Percentiles rank a stretch among this genome's conserved stretches.
These are phyloP conservation scores for Lethenteron reissneri DNA, from an alignment of 2,113 vertebrate genomes.

Conservation along the genomic window DNA sequence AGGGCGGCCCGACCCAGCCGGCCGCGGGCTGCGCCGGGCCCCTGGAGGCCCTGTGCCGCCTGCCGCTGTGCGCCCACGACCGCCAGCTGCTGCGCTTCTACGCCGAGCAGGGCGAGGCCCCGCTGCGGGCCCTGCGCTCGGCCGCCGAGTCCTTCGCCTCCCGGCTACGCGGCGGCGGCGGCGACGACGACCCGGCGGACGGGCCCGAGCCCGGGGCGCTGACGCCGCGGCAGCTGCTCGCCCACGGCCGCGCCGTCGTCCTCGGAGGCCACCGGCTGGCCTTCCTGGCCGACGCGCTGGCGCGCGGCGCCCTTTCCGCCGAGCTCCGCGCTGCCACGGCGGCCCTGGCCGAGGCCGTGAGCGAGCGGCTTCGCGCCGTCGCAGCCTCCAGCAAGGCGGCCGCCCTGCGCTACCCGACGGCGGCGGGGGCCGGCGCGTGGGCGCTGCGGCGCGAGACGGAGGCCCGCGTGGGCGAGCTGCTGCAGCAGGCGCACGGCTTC, in stretches of 20 bases:
- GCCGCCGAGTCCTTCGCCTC: slow-evolving; percentile 43
- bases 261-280: slow-evolving; percentile 65
- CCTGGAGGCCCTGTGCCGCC: too few species aligned
- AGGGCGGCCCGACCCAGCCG: too few species aligned
- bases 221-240: slow-evolving; percentile 48
- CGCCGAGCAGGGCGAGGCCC: slow-evolving; percentile 46
- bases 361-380: slow-evolving; percentile 44
- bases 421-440: slow-evolving; percentile 20
- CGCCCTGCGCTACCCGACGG: slow-evolving; percentile 50
- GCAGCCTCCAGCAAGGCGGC: slow-evolving; percentile 60
- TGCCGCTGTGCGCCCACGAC: slow-evolving; percentile 22
- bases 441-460: slow-evolving; percentile 34
- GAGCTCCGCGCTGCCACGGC: slow-evolving; percentile 44
- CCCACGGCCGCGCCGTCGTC: slow-evolving; percentile 47
- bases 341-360: slow-evolving; percentile 37
- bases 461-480: slow-evolving; percentile 42
- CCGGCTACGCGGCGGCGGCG: slow-evolving; percentile 16
- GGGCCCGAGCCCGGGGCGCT: slow-evolving; percentile 31
- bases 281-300: slow-evolving; percentile 61
- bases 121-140: slow-evolving; percentile 39
- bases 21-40: too few species aligned
- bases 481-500: slow-evolving; percentile 44
- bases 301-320: slow-evolving; percentile 37
- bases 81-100: slow-evolving; percentile 58
- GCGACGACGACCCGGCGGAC: too few species aligned